These are phyloP conservation scores for Caracal caracal DNA, from an alignment of 2,113 vertebrate genomes.

Conservation along the genomic window DNA sequence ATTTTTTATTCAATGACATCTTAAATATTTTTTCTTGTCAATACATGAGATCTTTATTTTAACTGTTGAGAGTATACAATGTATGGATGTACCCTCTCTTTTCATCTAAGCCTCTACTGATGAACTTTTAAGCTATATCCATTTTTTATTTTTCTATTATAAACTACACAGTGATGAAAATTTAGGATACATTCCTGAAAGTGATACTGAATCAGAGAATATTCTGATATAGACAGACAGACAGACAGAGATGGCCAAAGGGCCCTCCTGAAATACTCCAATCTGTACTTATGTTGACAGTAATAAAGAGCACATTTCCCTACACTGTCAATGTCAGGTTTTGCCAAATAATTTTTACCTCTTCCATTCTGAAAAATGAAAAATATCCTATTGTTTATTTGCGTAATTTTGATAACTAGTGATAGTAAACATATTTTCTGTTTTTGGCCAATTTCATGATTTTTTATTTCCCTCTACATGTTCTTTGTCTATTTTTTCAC, in stretches of 20 bases:
- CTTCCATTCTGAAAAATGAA: neutral
- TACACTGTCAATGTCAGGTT: neutral
- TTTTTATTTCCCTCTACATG: neutral
- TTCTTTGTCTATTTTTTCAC: neutral
- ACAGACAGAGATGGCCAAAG: neutral
- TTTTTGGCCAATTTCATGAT: neutral
- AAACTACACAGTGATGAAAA: neutral
- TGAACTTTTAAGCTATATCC: slow-evolving; percentile 1
- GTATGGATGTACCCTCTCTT: neutral
- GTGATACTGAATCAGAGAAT: neutral
- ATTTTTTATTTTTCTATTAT: neutral
- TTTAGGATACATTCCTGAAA: neutral
- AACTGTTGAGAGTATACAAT: neutral
- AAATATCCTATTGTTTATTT: neutral
- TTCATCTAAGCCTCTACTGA: neutral
- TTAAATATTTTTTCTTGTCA: neutral
- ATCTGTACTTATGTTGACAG: neutral
- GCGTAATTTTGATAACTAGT: neutral
- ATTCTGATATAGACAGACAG: neutral
- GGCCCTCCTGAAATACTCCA: neutral
- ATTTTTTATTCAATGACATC: neutral
- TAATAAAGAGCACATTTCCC: neutral
- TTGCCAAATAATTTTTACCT: neutral
- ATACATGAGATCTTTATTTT: neutral
- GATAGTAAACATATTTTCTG: neutral